These are phyloP conservation scores for Mionectes olivaceus DNA, from an alignment of 2,797 vertebrate species.

Conservation along the genomic window DNA sequence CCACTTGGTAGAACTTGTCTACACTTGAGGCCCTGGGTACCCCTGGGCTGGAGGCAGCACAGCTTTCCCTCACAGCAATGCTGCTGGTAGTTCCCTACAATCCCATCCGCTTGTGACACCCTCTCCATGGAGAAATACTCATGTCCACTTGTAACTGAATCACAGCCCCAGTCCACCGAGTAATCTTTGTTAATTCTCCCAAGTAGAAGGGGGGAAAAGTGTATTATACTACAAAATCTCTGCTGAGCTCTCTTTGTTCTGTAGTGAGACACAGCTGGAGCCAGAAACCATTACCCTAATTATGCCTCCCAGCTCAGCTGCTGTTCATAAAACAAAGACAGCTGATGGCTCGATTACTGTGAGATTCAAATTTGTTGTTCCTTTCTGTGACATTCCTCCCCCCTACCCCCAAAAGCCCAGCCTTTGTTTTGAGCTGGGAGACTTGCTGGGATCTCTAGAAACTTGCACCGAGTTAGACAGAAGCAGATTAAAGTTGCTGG, in stretches of 20 bases:
- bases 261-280: slow-evolving; percentile 53
- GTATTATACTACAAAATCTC: slow-evolving; percentile 22
- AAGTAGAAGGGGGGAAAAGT: not conserved
- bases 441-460: not conserved
- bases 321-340: slow-evolving; percentile 60
- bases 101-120: accelerated
- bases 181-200: not conserved
- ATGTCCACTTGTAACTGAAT: not conserved
- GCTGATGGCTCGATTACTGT: slow-evolving; percentile 38
- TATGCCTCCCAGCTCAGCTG: slow-evolving; percentile 42
- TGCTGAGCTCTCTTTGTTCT: slow-evolving; percentile 49
- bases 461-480: not conserved
- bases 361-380: slow-evolving; percentile 54
- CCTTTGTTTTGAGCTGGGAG: not conserved
- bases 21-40: not conserved
- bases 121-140: not conserved
- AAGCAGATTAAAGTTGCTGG: not conserved
- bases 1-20: not conserved
- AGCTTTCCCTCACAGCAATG: accelerated
- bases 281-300: slow-evolving; percentile 58
- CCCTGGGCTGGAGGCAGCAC: not conserved
- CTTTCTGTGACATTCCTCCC: not conserved
- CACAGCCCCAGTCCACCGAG: not conserved
- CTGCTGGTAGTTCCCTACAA: not conserved
- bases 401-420: not conserved